Evolutionary conservation across 2,888 invertebrate genomes (phyloP).

Genomic region (Rhamphomyia laevipes): DNA sequence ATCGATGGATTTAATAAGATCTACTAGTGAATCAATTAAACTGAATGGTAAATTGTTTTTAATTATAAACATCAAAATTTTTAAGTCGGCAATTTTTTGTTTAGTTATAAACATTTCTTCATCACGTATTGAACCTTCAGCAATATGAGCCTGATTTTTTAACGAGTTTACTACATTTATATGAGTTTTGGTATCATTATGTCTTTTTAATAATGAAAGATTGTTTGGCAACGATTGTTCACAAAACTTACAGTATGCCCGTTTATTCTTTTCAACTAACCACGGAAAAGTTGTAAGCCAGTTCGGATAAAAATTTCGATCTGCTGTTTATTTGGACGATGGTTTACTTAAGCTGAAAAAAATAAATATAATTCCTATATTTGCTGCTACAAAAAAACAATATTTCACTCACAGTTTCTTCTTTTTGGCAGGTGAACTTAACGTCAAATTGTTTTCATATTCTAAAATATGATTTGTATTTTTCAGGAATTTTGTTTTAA

Average conservation of each 20-base stretch:
- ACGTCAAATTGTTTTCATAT: too few relatives aligned
- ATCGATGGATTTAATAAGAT: background rate
- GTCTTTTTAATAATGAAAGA: background rate
- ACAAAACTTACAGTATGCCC: conserved; percentile 1
- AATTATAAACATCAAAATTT: too few relatives aligned
- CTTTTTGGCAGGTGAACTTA: too few relatives aligned
- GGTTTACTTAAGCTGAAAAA: too few relatives aligned
- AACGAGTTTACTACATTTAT: background rate
- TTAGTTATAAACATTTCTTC: too few relatives aligned
- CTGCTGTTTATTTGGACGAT: too few relatives aligned
- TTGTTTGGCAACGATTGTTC: background rate
- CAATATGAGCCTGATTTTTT: background rate
- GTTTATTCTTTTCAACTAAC: background rate
- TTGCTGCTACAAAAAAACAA: too few relatives aligned
- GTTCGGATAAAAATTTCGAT: background rate
- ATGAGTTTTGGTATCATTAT: background rate
- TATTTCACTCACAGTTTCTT: too few relatives aligned
- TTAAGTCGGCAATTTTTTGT: too few relatives aligned
- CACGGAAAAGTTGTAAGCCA: background rate
- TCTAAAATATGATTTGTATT: too few relatives aligned
- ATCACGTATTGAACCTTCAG: background rate
- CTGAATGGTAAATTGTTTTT: background rate
- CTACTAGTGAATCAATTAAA: background rate
- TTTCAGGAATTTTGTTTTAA: too few relatives aligned
- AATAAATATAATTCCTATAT: too few relatives aligned